phyloP scores from a whole-genome alignment of 2,888 invertebrate genomes.

The Mallateleia sp. region DNA sequence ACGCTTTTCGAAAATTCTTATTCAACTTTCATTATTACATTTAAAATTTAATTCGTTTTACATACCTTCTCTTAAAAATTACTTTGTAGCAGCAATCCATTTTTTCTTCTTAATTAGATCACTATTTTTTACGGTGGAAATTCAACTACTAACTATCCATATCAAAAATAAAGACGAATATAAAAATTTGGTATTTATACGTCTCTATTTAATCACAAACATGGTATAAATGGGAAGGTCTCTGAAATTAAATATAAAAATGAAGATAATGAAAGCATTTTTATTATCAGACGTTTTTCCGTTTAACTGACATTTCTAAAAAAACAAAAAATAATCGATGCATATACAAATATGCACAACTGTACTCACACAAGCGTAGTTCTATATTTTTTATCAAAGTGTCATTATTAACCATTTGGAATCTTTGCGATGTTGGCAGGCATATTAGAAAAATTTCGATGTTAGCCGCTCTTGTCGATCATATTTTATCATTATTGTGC shows the following conservation, averaged over 20 bases:
- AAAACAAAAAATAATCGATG: background rate
- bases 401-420: too few species aligned
- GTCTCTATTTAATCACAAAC: constrained; percentile 27
- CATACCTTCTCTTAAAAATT: constrained; percentile 51
- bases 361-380: too few species aligned
- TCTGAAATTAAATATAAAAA: constrained; percentile 50
- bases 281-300: constrained; percentile 14
- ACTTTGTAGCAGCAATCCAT: constrained; percentile 51
- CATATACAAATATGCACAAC: too few species aligned
- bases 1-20: background rate
- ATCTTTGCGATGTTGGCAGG: too few species aligned
- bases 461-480: too few species aligned
- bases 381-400: too few species aligned
- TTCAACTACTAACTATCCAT: constrained; percentile 12
- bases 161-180: constrained; percentile 9
- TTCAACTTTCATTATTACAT: background rate
- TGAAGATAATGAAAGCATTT: constrained; percentile 5
- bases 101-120: constrained; percentile 5
- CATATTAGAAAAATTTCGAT: too few species aligned
- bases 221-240: constrained; percentile 22
- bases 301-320: background rate
- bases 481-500: too few species aligned
- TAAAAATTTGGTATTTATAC: background rate
- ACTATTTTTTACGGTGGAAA: constrained; percentile 29
- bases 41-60: background rate